Evolutionary conservation across 2,113 vertebrate species (phyloP).

Genomic region (Pseudorectes ferrugineus): DNA sequence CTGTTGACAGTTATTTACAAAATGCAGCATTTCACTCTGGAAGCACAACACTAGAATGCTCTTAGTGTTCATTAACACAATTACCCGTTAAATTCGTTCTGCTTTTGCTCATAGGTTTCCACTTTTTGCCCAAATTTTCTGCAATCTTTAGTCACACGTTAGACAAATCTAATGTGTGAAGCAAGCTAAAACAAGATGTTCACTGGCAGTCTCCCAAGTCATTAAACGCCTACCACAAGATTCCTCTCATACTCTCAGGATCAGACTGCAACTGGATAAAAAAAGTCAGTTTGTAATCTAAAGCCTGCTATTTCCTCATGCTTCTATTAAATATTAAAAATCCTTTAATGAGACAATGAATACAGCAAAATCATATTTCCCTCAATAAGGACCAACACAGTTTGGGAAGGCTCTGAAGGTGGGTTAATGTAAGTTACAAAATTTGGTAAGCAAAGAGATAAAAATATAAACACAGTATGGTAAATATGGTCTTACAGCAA

Average conservation of each 20-base stretch:
- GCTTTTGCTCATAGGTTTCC: not conserved
- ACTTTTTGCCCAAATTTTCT: slow-evolving; percentile 21
- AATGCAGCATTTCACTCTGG: not conserved
- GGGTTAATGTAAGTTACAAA: not conserved
- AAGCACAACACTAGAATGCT: not conserved
- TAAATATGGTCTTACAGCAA: not conserved
- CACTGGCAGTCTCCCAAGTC: slow-evolving; percentile 19
- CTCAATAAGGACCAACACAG: not conserved
- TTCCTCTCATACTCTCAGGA: slow-evolving; percentile 49
- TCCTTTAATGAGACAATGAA: not conserved
- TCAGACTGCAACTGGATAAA: not conserved
- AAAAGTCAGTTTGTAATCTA: not conserved
- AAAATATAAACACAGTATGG: not conserved
- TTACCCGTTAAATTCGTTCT: not conserved
- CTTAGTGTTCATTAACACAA: not conserved
- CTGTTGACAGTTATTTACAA: not conserved
- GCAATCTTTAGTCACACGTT: not conserved
- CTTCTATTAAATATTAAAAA: not conserved
- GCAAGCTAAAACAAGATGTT: slow-evolving; percentile 55
- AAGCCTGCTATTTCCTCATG: not conserved
- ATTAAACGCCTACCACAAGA: slow-evolving; percentile 52
- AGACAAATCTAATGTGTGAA: not conserved
- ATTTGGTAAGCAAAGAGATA: not conserved
- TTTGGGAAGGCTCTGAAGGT: not conserved
- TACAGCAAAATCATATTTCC: not conserved